Percentiles rank a stretch among this genome's conserved stretches.
Conservation (phyloP, 2,888 invertebrate genomes). For the Phyto melanocephala region DNA sequence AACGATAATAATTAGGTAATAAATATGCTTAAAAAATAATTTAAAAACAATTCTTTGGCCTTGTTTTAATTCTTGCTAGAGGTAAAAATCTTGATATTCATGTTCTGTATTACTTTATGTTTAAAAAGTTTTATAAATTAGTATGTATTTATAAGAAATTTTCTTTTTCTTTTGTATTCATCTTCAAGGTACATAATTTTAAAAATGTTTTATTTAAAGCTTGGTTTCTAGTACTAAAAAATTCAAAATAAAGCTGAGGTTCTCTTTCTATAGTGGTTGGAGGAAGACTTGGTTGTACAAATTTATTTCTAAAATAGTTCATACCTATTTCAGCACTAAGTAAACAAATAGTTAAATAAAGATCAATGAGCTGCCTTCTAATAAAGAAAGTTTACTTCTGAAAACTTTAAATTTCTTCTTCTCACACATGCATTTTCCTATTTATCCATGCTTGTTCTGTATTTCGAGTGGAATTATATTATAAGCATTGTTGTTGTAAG, state of each 20-base stretch:
- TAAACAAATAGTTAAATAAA: no score
- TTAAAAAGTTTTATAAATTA: constrained; percentile 46
- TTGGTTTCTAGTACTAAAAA: constrained; percentile 53
- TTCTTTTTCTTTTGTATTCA: constrained; percentile 18
- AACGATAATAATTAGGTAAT: neutral
- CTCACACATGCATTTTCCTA: no score
- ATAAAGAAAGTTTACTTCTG: no score
- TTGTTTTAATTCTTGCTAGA: constrained; percentile 52
- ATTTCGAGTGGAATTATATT: no score
- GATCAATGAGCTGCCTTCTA: no score
- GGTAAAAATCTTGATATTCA: constrained; percentile 55
- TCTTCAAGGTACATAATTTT: constrained; percentile 56
- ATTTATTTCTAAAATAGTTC: neutral
- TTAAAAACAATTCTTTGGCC: constrained; percentile 60
- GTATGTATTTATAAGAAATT: neutral
- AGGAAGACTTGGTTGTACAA: neutral
- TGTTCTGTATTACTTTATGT: constrained; percentile 4
- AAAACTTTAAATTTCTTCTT: no score
- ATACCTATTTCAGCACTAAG: no score
- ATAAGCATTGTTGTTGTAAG: no score
- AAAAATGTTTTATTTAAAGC: constrained; percentile 59
- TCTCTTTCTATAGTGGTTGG: neutral
- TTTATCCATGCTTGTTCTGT: no score
- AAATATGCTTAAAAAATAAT: constrained; percentile 42
- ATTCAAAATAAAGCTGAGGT: constrained; percentile 52